Evolutionary conservation across 2,797 vertebrate genomes (phyloP), one percentile per base, ranked within the genome.

Genomic region (Oreonectes daqikongensis): DNA sequence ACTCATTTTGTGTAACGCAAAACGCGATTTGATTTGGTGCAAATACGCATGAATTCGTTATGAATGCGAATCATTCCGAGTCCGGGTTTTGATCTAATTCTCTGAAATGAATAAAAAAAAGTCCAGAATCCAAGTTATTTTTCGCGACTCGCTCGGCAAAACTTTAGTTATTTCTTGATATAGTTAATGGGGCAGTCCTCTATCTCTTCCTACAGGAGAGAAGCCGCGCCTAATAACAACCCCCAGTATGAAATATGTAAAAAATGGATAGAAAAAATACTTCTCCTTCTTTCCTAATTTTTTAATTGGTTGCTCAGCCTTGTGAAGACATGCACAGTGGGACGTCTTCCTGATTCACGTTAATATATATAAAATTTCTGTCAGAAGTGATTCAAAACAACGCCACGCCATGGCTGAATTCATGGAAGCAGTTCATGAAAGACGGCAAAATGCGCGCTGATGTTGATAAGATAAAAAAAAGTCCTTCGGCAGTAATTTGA

Each of bases 381-480:
- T n/a, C 11, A 26, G 30, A 78, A 30, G 26, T 63, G 40, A 68
- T 65, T 57, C 70, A 12, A 67, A 81, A 88, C 84, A 79, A 87
- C 83, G 84, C 84, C 83, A 88, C 80, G 81, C 81, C 83, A 84
- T 86, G 83, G 80, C 82, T 80, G 77, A 72, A 53, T 74, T 80
- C 81, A 89, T 82, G 81, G 64, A 88, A 86, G 88, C 88, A 90
- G 80, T 80, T 79, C 70, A 82, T 74, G 50, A 75, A 78, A 83
- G 83, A 84, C 83, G 86, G 82, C 79, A 80, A 87, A 72, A 53
- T 46, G 61, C 22, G 69, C 67, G 79, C 40, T 85, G 86, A 86
- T 85, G 72, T 68, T 84, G 83, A 89, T 82, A 86, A 84, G 86
- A 87, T 87, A 85, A 85, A 80, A 83, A 79, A 76, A 85, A 72